phyloP scores from a whole-genome alignment of 2,888 invertebrate species.

The Calephelis perditalis region DNA sequence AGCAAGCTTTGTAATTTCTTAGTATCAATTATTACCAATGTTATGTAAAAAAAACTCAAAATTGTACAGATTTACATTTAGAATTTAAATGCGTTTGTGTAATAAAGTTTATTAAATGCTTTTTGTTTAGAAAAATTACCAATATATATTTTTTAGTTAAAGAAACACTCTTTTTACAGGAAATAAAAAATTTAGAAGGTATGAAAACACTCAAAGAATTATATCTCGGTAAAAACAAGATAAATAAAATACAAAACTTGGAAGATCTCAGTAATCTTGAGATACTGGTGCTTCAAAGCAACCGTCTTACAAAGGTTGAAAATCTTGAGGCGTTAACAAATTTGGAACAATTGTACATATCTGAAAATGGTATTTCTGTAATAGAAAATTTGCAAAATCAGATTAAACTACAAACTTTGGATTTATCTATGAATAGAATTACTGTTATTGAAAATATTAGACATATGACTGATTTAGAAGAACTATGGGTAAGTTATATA shows the following conservation, averaged over 20 bases:
- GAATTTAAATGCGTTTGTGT: too few species aligned
- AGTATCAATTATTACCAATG: too few species aligned
- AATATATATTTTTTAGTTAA: too few species aligned
- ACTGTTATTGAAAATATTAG: slow-evolving; percentile 86
- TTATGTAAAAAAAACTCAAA: too few species aligned
- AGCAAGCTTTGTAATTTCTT: too few species aligned
- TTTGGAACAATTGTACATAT: slow-evolving; percentile 93
- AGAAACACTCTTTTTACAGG: slow-evolving; percentile 64
- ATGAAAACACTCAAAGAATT: slow-evolving; percentile 86
- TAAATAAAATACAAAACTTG: slow-evolving; percentile 90
- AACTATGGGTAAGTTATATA: slow-evolving; percentile 90
- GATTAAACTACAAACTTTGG: slow-evolving; percentile 87
- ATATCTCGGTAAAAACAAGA: slow-evolving; percentile 97
- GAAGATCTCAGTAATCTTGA: slow-evolving; percentile 84
- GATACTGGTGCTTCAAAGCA: slow-evolving; percentile 93
- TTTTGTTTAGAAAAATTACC: too few species aligned
- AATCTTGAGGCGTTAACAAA: slow-evolving; percentile 86
- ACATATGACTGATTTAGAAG: slow-evolving; percentile 88
- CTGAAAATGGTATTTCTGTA: slow-evolving; percentile 91
- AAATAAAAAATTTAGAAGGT: slow-evolving; percentile 90
- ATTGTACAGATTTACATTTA: too few species aligned
- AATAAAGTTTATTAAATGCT: neutral
- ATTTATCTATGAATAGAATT: slow-evolving; percentile 93
- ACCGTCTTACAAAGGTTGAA: slow-evolving; percentile 92
- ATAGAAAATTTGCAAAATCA: slow-evolving; percentile 89